These are phyloP conservation scores for Chaenodraco wilsoni DNA, from an alignment of 2,797 vertebrate species.

Conservation along the genomic window DNA sequence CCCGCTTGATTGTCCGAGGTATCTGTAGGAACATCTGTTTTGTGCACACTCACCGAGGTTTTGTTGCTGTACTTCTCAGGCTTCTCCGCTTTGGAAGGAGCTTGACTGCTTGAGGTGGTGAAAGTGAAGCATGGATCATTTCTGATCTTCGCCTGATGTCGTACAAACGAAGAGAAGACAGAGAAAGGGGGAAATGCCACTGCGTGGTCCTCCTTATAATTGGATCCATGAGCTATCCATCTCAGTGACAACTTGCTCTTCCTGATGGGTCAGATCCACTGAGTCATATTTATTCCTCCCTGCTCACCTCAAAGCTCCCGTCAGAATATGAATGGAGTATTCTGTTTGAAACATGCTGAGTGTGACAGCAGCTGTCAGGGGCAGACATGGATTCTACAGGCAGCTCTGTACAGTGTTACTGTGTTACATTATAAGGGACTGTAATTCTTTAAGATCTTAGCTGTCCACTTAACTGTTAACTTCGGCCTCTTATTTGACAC, in stretches of 20 bases:
- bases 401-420: neutral
- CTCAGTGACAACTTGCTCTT: neutral
- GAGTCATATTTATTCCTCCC: no score
- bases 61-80: neutral
- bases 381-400: conserved; percentile 21
- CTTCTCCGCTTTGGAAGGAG: neutral
- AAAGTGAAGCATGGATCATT: conserved; percentile 28
- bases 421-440: neutral
- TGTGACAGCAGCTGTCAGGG: conserved; percentile 18
- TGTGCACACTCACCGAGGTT: neutral
- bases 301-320: neutral
- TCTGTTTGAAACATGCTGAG: conserved; percentile 41
- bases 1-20: rapidly evolving
- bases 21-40: neutral
- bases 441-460: neutral
- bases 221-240: neutral
- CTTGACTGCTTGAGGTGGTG: neutral
- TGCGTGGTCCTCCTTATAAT: neutral
- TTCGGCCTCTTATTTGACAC: no score
- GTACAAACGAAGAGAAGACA: neutral
- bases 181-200: conserved; percentile 2
- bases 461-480: neutral
- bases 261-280: no score
- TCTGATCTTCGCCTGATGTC: conserved; percentile 17
- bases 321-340: conserved; percentile 30